Conservation (phyloP, 2,888 invertebrate species). For the Archips crataeganus region DNA sequence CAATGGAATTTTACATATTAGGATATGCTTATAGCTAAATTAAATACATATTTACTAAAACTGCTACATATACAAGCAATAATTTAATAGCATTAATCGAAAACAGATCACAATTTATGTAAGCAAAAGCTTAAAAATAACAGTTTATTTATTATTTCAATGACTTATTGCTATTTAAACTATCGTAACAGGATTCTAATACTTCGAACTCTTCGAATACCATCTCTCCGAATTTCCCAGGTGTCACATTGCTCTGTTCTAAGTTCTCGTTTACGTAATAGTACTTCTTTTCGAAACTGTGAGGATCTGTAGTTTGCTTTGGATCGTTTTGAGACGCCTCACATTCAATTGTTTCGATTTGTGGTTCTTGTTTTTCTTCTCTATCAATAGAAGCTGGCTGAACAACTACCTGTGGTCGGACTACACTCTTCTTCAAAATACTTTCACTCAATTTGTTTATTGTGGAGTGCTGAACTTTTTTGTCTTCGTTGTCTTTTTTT, state of each 20-base stretch:
- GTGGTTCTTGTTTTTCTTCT: conserved; percentile 47
- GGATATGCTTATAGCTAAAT: conserved; percentile 49
- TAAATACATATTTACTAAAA: conserved; percentile 60
- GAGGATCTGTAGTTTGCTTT: conserved; percentile 59
- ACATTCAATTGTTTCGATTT: conserved; percentile 53
- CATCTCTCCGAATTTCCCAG: conserved; percentile 92
- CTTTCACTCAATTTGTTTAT: conserved; percentile 47
- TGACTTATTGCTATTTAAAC: conserved; percentile 85
- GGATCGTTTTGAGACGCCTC: conserved; percentile 53
- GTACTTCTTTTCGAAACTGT: conserved; percentile 85
- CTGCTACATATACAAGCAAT: conserved; percentile 73
- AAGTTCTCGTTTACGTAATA: conserved; percentile 86
- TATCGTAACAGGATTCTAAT: conserved; percentile 87
- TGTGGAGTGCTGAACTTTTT: conserved; percentile 55
- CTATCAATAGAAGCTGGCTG: conserved; percentile 51
- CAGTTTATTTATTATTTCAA: conserved; percentile 65
- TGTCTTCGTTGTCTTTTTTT: conserved; percentile 66
- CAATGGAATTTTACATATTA: conserved; percentile 43
- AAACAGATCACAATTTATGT: conserved; percentile 80
- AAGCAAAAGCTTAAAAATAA: conserved; percentile 66
- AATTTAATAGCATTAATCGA: conserved; percentile 79
- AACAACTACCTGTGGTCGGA: conserved; percentile 48
- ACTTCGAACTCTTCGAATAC: conserved; percentile 94
- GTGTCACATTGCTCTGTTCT: conserved; percentile 83
- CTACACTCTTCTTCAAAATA: conserved; percentile 50